Conservation (phyloP, 2,888 invertebrate genomes). For the Colostygia pectinataria region DNA sequence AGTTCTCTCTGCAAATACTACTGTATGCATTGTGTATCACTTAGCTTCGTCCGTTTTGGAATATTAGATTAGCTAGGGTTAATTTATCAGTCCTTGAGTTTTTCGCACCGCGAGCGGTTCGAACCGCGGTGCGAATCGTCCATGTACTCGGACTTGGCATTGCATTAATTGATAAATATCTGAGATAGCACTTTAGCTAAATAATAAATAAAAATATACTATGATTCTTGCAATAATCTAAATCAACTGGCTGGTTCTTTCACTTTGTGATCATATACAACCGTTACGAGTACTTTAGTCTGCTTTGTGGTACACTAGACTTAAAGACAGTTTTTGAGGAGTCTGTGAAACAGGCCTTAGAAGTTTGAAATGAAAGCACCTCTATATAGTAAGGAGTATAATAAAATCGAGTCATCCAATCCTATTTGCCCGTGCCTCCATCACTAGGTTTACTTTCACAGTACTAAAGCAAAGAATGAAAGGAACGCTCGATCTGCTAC, state of each 20-base stretch:
- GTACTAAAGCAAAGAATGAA: conserved; percentile 34
- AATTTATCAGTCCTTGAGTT: conserved; percentile 5
- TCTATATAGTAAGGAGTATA: conserved; percentile 5
- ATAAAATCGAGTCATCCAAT: conserved; percentile 20
- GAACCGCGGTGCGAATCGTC: no score
- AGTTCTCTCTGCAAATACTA: background rate
- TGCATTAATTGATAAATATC: background rate
- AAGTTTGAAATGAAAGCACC: conserved; percentile 5
- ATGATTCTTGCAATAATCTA: no score
- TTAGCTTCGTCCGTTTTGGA: conserved; percentile 2
- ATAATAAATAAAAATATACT: no score
- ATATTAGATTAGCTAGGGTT: conserved; percentile 2
- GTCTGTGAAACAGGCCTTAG: background rate
- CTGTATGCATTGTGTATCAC: conserved; percentile 4
- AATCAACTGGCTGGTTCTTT: no score
- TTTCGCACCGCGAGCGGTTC: no score
- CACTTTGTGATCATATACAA: no score
- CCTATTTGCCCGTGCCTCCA: conserved; percentile 6
- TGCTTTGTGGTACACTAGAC: background rate
- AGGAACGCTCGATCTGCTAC: conserved; percentile 38
- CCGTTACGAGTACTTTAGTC: no score
- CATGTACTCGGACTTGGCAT: no score
- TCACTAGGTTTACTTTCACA: conserved; percentile 22
- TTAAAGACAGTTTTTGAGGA: background rate
- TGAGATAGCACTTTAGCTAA: no score